Base-by-base conservation (phyloP, 1,140 invertebrate species). In the Calephelis virginiensis region DNA sequence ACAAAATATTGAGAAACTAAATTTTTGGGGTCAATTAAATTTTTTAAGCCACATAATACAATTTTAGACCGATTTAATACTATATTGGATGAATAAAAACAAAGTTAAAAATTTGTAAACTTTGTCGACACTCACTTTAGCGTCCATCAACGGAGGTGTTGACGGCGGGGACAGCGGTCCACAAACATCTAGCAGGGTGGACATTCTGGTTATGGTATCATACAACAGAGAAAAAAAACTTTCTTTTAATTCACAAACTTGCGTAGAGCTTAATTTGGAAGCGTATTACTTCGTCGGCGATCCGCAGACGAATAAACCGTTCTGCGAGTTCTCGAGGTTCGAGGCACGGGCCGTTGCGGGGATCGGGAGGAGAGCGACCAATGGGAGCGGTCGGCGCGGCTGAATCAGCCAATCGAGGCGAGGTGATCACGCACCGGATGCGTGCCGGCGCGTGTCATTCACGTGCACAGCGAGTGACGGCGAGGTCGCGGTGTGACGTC, bases 371-470 rank as follows among this genome's bases (percentile, higher is more conserved):
- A 40, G 73, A 70, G 74, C 70, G 71, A 71, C 85, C 86, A 89
- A 88, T 87, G 74, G 71, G 66, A 72, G 80, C 70, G 75, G 82
- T 72, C 81, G 85, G 85, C 84, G 75, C 87, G 88, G 80, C 84
- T 47, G 66, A 61, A 69, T 48, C 50, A 77, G 68, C 92, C 92
- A 93, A 93, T 93, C 68, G 71, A 53, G 66, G 75, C 72, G 81
- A 68, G 72, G 86, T 80, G 83, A 86, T 91, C 92, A 93, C 83
- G 83, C 92, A 88, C 73, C 70, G 69, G 64, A 66, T 82, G 92
- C 92, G 90, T 93, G 92, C 86, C 75, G 74, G 77, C 84, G 91
- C 93, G 91, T 93, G 92, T 56, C 89, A 82, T 92, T 93, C 92
- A 93, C 93, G 93, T 93, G 93, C 83, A 83, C 85, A 72, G 67